Base-by-base conservation (phyloP, 2,113 vertebrate species). In the Hippocampus zosterae region DNA sequence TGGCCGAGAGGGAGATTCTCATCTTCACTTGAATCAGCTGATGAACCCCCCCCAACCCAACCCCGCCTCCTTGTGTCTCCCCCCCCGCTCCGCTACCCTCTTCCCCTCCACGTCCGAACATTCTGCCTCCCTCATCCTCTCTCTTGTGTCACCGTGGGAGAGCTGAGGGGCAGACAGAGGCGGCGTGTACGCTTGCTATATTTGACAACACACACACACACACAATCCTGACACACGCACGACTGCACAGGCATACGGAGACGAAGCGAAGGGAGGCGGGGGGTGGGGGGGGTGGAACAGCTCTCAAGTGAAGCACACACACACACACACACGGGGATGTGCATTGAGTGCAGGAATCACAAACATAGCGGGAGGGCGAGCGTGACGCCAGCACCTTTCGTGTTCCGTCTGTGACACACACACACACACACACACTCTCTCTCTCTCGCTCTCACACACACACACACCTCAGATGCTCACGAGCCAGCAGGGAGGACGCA, bases 111-210 rank as follows among this genome's bases (percentile, higher is more conserved):
- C 79, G 69, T 72, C 74, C 72, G 56, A 44, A 77, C 81, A 80
- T 78, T 84, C 88, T 80, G 82, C 79, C 82, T 81, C 79, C 79
- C 80, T 87, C 79, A 63, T 83, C 81, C 84, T 85, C 75, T 85
- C 75, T 84, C 83, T 69, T 79, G 61, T 85, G 83, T 87, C 83
- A 87, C 88, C 74, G 85, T 84, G 79, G 84, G 81, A 83, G 84
- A 79, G 83, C 85, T 90, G 81, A 77, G 85, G 50, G 77, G 84
- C 88, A 85, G 86, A 89, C 86, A 89, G 87, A 87, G 67, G 88
- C 81, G 77, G 79, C 84, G 21, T 46, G 84, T 78, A 73, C 86
- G 88, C 88, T 87, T 86, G 90, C 90, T 92, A 90, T 91, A 90
- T 92, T 91, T 90, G 89, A 91, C 89, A 85, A 86, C 73, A 69